phyloP scores from a whole-genome alignment of 2,888 invertebrate genomes.

The Dichetophora obliterata region DNA sequence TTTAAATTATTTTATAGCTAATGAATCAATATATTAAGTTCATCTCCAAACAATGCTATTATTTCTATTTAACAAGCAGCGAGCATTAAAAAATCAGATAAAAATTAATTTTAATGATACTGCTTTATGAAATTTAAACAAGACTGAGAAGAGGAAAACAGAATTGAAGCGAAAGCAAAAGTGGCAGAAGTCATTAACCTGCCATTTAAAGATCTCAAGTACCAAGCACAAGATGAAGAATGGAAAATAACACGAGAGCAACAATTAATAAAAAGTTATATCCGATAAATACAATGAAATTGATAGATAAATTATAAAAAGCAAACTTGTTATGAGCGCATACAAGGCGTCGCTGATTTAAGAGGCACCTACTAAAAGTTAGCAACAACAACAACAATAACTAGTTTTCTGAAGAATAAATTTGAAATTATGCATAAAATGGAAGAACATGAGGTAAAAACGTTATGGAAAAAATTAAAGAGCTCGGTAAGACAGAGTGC shows the following conservation, averaged over 20 bases:
- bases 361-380: too few species aligned
- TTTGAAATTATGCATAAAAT: too few species aligned
- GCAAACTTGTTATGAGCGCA: too few species aligned
- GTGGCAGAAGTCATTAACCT: not conserved
- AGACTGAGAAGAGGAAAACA: not conserved
- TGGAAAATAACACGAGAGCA: too few species aligned
- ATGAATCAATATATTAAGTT: conserved; percentile 9
- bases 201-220: not conserved
- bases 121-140: not conserved
- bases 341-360: too few species aligned
- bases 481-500: too few species aligned
- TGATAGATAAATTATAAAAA: too few species aligned
- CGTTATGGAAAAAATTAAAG: too few species aligned
- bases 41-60: conserved; percentile 1
- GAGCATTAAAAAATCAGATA: conserved; percentile 7
- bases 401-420: too few species aligned
- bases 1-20: not conserved
- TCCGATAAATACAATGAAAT: not conserved
- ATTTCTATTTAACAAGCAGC: not conserved
- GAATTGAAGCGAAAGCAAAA: not conserved
- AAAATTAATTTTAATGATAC: conserved; percentile 18
- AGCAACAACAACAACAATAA: too few species aligned
- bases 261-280: not conserved
- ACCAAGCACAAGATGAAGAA: not conserved
- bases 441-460: too few species aligned